Percentiles rank a stretch among this genome's conserved stretches.
Evolutionary conservation across 2,113 vertebrate species (phyloP).

Genomic region (Apeltes quadracus): DNA sequence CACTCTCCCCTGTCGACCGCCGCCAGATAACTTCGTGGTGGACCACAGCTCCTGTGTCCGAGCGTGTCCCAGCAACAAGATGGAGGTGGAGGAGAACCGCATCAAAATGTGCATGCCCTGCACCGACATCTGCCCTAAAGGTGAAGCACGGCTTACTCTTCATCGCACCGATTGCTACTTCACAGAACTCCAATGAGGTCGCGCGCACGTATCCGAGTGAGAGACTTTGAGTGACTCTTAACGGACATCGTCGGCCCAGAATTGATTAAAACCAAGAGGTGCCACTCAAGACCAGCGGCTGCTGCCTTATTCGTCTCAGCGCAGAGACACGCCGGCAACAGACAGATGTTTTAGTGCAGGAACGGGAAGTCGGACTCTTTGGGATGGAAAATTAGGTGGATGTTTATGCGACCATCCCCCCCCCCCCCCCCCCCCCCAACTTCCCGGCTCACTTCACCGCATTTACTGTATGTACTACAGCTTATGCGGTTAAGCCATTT

Average conservation of each 20-base stretch:
- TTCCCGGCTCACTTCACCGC: constrained; percentile 11
- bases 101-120: constrained; percentile 98
- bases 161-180: no score
- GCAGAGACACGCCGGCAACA: constrained; percentile 8
- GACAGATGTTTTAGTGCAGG: not conserved
- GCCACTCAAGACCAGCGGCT: constrained; percentile 1
- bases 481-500: constrained; percentile 49
- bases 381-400: constrained; percentile 1
- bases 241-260: not conserved
- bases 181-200: no score
- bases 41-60: constrained; percentile 97
- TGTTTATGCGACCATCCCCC: no score
- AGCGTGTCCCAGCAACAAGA: constrained; percentile 97
- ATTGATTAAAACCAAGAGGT: not conserved
- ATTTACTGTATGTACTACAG: constrained; percentile 40
- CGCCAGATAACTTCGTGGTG: constrained; percentile 96
- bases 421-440: no score
- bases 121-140: constrained; percentile 98
- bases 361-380: not conserved
- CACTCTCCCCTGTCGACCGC: not conserved
- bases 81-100: constrained; percentile 97
- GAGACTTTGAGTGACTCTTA: constrained; percentile 18
- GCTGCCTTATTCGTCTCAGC: constrained; percentile 10
- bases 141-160: constrained; percentile 61
- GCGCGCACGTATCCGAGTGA: not conserved